Conservation (phyloP, 2,888 invertebrate genomes). For the Eupithecia exiguata region DNA sequence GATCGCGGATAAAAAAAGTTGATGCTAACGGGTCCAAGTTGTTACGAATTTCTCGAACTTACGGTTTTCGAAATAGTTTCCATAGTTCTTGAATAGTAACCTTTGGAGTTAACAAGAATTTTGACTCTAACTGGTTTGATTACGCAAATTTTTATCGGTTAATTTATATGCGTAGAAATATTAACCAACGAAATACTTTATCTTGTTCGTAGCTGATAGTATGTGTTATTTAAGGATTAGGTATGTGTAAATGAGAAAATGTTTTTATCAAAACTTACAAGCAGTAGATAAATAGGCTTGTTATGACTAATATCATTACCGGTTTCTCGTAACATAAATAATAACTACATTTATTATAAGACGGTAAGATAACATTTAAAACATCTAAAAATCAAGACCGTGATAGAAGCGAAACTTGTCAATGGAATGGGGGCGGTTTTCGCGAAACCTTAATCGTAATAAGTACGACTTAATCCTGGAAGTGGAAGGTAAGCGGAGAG, state of each 20-base stretch:
- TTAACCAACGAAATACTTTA: constrained; percentile 3
- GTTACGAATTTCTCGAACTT: background rate
- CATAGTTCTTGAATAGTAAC: background rate
- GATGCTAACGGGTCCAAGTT: background rate
- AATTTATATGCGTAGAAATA: constrained; percentile 13
- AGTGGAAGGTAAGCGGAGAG: constrained; percentile 37
- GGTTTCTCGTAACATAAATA: background rate
- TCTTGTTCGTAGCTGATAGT: constrained; percentile 5
- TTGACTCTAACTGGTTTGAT: constrained; percentile 23
- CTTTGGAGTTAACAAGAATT: background rate
- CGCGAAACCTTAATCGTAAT: constrained; percentile 30
- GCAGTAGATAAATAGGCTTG: background rate
- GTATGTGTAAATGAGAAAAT: background rate
- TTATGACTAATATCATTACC: background rate
- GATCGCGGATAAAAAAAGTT: background rate
- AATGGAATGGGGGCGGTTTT: background rate
- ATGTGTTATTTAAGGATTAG: background rate
- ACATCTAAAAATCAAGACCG: background rate
- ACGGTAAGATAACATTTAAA: background rate
- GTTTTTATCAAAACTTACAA: background rate
- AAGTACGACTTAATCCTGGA: constrained; percentile 27
- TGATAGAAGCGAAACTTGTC: background rate
- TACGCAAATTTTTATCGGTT: constrained; percentile 1
- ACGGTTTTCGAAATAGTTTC: background rate
- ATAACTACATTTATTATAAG: background rate